These are phyloP conservation scores for Gonioctena quinquepunctata DNA, from an alignment of 1,140 invertebrate species.

Conservation along the genomic window DNA sequence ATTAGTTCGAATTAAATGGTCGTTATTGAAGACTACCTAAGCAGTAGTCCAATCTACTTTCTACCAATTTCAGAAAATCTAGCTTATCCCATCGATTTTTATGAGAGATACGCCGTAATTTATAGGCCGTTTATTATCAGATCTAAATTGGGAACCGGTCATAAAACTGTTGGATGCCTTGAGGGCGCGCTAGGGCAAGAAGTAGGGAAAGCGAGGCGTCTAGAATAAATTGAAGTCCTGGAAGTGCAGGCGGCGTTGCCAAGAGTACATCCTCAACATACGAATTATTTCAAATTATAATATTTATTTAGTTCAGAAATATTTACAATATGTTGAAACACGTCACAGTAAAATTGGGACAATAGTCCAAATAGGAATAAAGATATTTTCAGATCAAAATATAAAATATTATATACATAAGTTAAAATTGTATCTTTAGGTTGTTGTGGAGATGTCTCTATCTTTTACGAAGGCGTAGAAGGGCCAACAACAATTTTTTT, in stretches of 20 bases:
- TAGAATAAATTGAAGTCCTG: conserved; percentile 9
- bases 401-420: too few relatives aligned
- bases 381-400: too few relatives aligned
- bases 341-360: too few relatives aligned
- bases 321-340: too few relatives aligned
- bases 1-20: conserved; percentile 2
- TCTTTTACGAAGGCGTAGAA: too few relatives aligned
- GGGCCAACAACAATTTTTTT: too few relatives aligned
- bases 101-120: conserved; percentile 10
- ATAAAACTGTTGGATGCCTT: conserved; percentile 16
- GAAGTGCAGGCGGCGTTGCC: neutral
- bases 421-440: too few relatives aligned
- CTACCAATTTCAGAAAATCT: neutral
- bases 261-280: too few relatives aligned
- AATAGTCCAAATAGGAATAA: too few relatives aligned
- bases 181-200: neutral
- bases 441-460: too few relatives aligned
- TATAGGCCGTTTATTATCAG: conserved; percentile 21
- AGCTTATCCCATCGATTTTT: conserved; percentile 9
- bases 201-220: neutral
- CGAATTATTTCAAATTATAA: too few relatives aligned
- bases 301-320: too few relatives aligned
- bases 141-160: conserved; percentile 20
- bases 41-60: conserved; percentile 6
- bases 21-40: conserved; percentile 1